Conservation (phyloP, 2,113 vertebrate genomes). For the Saiga tatarica region DNA sequence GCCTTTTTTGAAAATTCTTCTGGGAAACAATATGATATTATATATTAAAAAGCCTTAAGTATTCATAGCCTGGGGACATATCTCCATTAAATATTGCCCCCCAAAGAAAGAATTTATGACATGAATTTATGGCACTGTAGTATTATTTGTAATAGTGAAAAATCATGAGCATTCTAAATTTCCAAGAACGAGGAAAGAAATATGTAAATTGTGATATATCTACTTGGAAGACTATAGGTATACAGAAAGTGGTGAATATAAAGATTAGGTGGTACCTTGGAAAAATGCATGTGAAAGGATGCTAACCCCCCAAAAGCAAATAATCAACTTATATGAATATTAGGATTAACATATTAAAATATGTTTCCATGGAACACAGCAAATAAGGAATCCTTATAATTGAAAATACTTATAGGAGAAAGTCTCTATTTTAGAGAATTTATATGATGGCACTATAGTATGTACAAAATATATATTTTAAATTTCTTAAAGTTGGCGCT, state of each 20-base stretch:
- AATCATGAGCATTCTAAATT: conserved; percentile 13
- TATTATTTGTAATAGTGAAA: conserved; percentile 19
- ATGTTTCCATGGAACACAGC: neutral
- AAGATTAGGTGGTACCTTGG: neutral
- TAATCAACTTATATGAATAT: neutral
- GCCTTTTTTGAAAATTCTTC: conserved; percentile 15
- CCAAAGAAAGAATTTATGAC: conserved; percentile 16
- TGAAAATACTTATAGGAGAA: neutral
- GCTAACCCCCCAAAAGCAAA: neutral
- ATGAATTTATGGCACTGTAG: neutral
- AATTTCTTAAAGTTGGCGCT: neutral
- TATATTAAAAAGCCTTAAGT: neutral
- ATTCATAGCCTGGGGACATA: neutral
- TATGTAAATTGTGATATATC: neutral
- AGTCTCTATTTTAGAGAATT: neutral
- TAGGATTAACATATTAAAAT: conserved; percentile 24
- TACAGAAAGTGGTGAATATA: neutral
- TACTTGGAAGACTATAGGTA: neutral
- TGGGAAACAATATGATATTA: neutral
- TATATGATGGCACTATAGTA: neutral
- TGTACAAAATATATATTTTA: neutral
- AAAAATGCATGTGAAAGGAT: conserved; percentile 19
- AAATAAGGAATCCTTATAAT: neutral
- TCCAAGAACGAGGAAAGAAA: neutral
- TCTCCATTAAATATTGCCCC: neutral